Base-by-base conservation (phyloP, 2,113 vertebrate species). In the Anhinga anhinga region DNA sequence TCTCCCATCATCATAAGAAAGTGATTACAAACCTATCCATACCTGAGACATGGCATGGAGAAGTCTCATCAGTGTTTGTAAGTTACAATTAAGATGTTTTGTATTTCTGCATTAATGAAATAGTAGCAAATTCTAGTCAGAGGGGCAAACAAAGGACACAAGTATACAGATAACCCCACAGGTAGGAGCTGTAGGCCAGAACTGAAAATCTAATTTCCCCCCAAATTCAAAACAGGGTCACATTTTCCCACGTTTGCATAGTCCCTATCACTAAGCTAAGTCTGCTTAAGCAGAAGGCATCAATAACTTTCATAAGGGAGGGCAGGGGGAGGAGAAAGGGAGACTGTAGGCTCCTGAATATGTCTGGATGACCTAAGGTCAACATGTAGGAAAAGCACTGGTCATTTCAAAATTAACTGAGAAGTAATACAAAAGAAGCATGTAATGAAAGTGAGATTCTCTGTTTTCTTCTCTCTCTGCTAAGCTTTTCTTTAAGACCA, bases 291-390 rank as follows among this genome's bases (percentile, higher is more conserved):
- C 6, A 86, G 15, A 72, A 34, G 26, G 22, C 4, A 58, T 38
- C 9, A 52, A 8, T 27, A 84, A 44, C 17, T 79, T 76, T 19
- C 0, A 0, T 7, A 67, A 30, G 15, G 9, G 42, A 15, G 14
- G 14, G 42, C 15, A 15, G 27, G 18, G 25, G 27, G 16, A 42
- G 5, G 4, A 55, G 8, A 21, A 72, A 59, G 13, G 49, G 21
- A 79, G 26, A 72, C 27, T n/a, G 15, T 22, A 23, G 17, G 17
- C 13, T 70, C 20, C 16, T 52, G 40, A 65, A 20, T 32, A 45
- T 15, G 27, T 45, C 36, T 42, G 53, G 53, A 47, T 1, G 7
- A 71, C 16, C 5, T 10, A 50, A 34, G 9, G 10, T 45, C 29
- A 53, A 50, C 38, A 44, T 21, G 25, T 38, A 76, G 45, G 20